Evolutionary conservation across 2,888 invertebrate species (phyloP).

Genomic region (Stenoptilia bipunctidactyla): DNA sequence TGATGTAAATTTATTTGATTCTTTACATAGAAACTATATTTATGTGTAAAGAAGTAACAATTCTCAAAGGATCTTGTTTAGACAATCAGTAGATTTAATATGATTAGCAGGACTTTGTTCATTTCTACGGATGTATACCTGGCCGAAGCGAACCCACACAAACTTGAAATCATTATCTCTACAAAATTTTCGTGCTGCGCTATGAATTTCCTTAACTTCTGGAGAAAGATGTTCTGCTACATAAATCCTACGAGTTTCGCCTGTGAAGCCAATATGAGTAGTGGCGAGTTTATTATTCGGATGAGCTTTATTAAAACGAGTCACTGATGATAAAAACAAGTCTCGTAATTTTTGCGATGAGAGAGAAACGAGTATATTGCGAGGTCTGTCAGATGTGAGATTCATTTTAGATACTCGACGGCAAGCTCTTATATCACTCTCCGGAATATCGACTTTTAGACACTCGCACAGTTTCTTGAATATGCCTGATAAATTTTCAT

Average conservation of each 20-base stretch:
- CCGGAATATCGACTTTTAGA: background rate
- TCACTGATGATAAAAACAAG: background rate
- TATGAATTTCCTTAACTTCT: background rate
- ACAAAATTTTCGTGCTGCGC: conserved; percentile 1
- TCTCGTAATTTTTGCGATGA: conserved; percentile 9
- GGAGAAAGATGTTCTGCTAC: conserved; percentile 3
- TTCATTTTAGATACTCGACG: conserved; percentile 1
- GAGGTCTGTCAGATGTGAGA: background rate
- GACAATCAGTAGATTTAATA: conserved; percentile 2
- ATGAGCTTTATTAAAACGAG: conserved; percentile 2
- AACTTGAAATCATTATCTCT: conserved; percentile 1
- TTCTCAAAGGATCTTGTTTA: background rate
- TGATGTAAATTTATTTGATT: conserved; percentile 1
- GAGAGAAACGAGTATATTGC: conserved; percentile 1
- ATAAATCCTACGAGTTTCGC: background rate
- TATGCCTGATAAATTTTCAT: background rate
- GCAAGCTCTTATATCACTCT: no score
- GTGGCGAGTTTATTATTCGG: background rate
- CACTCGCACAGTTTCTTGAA: conserved; percentile 1
- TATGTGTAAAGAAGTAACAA: background rate
- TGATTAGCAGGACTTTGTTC: background rate
- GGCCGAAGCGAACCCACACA: conserved; percentile 3
- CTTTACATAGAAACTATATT: background rate
- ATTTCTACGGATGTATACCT: conserved; percentile 2
- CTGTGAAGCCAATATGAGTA: background rate